Base-by-base conservation (phyloP, 1,140 invertebrate genomes). In the Drosophila sproati region DNA sequence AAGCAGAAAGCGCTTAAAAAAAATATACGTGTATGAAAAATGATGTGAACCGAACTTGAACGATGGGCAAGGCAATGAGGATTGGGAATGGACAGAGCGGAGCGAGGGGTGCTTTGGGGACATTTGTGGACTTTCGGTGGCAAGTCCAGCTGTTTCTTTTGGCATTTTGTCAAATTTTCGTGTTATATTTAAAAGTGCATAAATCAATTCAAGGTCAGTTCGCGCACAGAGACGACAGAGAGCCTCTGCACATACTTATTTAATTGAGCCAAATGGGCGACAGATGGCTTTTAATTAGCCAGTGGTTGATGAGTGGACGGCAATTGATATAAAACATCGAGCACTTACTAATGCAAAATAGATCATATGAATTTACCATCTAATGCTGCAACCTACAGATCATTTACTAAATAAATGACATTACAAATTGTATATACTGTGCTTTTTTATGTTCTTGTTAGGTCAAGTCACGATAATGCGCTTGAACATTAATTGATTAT, bases 131-230 rank as follows among this genome's bases (percentile, higher is more conserved):
- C 39, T 8, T 41, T 41, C 10, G 10, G 32, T 39, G 48, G 68
- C 57, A 28, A 62, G 67, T 61, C 67, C 62, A 62, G 68, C 68
- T 57, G 69, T 37, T 60, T 54, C 51, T 51, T 43, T 47, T 50
- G 72, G 72, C 66, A 62, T 8, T 62, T 70, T 56, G 68, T 73
- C 68, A 79, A 60, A 73, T 51, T 63, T 68, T 72, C 62, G 51
- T 61, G 76, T 45, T 67, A 75, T 62, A 78, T 89, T 88, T 88
- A 83, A 88, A 88, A 80, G 10, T 70, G 67, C 63, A 88, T 88
- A 88, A 88, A 88, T 88, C 83, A 83, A 83, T 79, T 60, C 70
- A 86, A 41, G 41, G 51, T 50, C 10, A 35, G 20, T 39, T 12
- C 34, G 37, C 31, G 31, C 41, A n/a, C 41, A 47, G 47, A 59